Percentiles rank a stretch among this genome's conserved stretches.
phyloP scores from a whole-genome alignment of 2,113 vertebrate genomes.

The Festucalex cinctus region DNA sequence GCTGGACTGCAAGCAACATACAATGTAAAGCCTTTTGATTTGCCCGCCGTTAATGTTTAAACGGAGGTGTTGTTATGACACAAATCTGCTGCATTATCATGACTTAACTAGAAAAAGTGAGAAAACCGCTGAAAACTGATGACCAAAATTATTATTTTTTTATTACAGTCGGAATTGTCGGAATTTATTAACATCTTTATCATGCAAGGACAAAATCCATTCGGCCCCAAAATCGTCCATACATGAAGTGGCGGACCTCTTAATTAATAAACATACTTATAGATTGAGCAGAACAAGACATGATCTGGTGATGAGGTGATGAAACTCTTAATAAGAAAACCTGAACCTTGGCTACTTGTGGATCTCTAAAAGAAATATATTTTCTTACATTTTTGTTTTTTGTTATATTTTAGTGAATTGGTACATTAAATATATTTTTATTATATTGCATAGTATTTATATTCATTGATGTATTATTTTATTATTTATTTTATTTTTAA shows the following conservation, averaged over 20 bases:
- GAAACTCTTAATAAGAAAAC: no score
- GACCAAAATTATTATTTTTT: background rate
- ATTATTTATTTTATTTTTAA: no score
- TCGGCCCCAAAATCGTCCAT: background rate
- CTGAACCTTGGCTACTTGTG: background rate
- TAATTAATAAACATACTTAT: no score
- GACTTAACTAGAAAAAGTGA: no score
- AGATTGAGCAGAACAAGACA: no score
- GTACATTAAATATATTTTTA: no score
- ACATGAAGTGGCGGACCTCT: background rate
- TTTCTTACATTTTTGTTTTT: no score
- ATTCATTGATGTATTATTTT: no score
- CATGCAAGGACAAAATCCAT: background rate
- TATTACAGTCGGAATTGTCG: background rate
- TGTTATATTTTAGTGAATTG: no score
- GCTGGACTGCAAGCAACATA: background rate
- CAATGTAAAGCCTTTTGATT: background rate
- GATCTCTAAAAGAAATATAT: no score
- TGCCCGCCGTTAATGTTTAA: background rate
- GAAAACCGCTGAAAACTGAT: background rate
- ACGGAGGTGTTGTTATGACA: background rate
- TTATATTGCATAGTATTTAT: no score
- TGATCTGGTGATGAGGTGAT: no score
- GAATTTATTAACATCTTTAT: background rate
- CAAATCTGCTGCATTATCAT: background rate